These are phyloP conservation scores for Prunella fulvescens DNA, from an alignment of 2,113 vertebrate genomes.

Conservation along the genomic window DNA sequence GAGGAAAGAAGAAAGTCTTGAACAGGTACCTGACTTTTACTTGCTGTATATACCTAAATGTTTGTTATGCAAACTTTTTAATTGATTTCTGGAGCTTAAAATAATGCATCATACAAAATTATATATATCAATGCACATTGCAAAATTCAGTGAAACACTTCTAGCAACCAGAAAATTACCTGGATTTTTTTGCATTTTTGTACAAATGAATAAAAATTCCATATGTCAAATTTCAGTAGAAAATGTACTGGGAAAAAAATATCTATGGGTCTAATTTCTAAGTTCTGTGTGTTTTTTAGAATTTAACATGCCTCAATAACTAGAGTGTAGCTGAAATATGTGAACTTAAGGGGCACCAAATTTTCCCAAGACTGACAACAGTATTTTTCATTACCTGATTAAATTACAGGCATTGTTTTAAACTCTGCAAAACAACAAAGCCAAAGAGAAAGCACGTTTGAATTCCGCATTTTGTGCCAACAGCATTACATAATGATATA, in stretches of 20 bases:
- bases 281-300: not conserved
- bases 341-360: not conserved
- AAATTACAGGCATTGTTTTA: not conserved
- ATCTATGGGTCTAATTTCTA: not conserved
- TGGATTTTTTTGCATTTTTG: not conserved
- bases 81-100: not conserved
- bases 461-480: slow-evolving; percentile 1
- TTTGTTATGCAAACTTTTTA: not conserved
- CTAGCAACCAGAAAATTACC: not conserved
- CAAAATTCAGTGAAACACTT: not conserved
- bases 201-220: not conserved
- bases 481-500: slow-evolving; percentile 42
- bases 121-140: not conserved
- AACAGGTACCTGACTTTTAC: not conserved
- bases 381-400: not conserved
- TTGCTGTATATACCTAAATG: not conserved
- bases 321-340: not conserved
- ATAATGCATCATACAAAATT: not conserved
- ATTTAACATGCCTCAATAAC: not conserved
- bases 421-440: not conserved
- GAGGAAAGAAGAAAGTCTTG: not conserved
- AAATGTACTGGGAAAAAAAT: not conserved
- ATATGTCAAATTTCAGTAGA: not conserved
- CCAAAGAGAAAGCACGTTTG: not conserved
- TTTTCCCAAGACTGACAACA: not conserved